These are phyloP conservation scores for Staurois parvus DNA, from an alignment of 2,797 vertebrate genomes.

Conservation along the genomic window DNA sequence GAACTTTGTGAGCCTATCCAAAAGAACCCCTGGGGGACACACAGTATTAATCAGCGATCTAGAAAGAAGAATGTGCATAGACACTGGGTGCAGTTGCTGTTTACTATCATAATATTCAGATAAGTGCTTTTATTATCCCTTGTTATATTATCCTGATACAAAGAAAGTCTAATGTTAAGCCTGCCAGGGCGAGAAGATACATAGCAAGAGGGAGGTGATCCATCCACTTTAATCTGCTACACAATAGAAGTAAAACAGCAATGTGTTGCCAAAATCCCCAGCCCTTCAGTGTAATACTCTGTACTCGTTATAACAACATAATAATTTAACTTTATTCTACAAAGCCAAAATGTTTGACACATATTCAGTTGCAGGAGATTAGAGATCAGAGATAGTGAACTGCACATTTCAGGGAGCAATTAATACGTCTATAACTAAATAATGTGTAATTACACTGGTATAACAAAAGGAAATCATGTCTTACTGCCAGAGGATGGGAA, in stretches of 20 bases:
- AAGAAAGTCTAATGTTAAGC: constrained; percentile 1
- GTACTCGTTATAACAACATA: constrained; percentile 10
- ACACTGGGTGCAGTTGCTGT: too few relatives aligned
- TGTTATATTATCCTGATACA: neutral
- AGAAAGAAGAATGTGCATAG: too few relatives aligned
- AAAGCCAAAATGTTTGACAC: constrained; percentile 39
- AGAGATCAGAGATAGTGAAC: constrained; percentile 20
- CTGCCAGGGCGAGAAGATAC: neutral
- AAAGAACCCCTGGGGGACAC: too few relatives aligned
- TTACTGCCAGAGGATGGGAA: neutral
- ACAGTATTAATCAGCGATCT: too few relatives aligned
- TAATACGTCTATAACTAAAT: constrained; percentile 33
- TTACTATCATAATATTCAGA: neutral
- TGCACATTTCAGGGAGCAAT: constrained; percentile 24
- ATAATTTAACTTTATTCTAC: constrained; percentile 27
- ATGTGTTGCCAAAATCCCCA: constrained; percentile 30
- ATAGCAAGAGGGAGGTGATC: neutral
- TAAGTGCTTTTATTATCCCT: neutral
- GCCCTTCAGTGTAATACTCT: constrained; percentile 11
- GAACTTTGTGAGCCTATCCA: too few relatives aligned
- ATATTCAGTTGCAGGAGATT: constrained; percentile 14
- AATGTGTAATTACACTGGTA: constrained; percentile 46
- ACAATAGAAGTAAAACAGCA: neutral
- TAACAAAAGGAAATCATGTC: constrained; percentile 38
- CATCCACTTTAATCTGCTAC: neutral